Percentiles rank a stretch among this genome's conserved stretches.
phyloP scores from a whole-genome alignment of 2,888 invertebrate species.

The Tuberolachnus salignus region DNA sequence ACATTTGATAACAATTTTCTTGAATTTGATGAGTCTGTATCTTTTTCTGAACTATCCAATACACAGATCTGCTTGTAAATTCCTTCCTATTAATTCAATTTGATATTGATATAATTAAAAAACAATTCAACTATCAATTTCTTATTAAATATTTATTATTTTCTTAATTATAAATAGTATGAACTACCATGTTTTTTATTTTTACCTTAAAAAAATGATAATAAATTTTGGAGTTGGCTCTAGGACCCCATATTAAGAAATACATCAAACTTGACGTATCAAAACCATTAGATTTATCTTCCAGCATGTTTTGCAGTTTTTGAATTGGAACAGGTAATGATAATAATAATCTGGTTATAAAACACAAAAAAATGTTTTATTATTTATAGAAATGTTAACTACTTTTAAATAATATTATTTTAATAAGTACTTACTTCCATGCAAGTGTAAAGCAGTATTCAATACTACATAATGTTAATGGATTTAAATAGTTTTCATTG shows the following conservation, averaged over 20 bases:
- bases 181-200: not conserved
- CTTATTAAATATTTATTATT: too few relatives aligned
- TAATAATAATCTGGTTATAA: slow-evolving; percentile 71
- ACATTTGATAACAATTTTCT: slow-evolving; percentile 20
- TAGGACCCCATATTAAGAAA: slow-evolving; percentile 87
- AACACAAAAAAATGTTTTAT: not conserved
- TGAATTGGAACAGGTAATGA: slow-evolving; percentile 88
- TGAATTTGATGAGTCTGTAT: not conserved
- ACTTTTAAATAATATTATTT: not conserved
- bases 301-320: slow-evolving; percentile 80
- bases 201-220: slow-evolving; percentile 80
- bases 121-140: not conserved
- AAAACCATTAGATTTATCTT: slow-evolving; percentile 67
- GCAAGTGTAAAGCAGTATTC: slow-evolving; percentile 89
- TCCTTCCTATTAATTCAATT: slow-evolving; percentile 27
- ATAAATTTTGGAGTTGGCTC: slow-evolving; percentile 82
- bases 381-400: not conserved
- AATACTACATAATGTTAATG: slow-evolving; percentile 73
- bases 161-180: not conserved
- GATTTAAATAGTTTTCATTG: slow-evolving; percentile 61
- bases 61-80: slow-evolving; percentile 16
- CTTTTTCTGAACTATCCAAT: slow-evolving; percentile 31
- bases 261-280: slow-evolving; percentile 66
- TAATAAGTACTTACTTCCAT: slow-evolving; percentile 72
- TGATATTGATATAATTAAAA: not conserved